These are phyloP conservation scores for Poliocrania exsul DNA, from an alignment of 2,797 vertebrate species.

Conservation along the genomic window DNA sequence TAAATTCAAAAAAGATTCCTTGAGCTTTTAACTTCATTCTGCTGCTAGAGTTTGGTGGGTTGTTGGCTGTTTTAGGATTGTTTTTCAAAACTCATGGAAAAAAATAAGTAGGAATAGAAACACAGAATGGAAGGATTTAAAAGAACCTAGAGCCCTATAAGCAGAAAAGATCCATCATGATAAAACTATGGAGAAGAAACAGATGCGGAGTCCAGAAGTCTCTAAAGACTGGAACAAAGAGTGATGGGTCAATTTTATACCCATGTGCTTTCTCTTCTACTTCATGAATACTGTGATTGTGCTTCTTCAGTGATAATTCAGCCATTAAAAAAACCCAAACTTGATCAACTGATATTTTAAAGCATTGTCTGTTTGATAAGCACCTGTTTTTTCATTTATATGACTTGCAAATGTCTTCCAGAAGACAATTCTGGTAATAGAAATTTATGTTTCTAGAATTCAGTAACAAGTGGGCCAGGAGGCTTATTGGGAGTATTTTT, in stretches of 20 bases:
- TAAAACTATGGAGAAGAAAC: conserved; percentile 54
- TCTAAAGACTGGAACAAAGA: conserved; percentile 40
- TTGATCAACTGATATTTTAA: neutral
- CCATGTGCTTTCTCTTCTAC: conserved; percentile 35
- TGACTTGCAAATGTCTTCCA: conserved; percentile 12
- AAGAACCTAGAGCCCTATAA: conserved; percentile 6
- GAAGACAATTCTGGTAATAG: neutral
- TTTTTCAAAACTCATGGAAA: neutral
- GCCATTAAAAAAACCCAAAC: neutral
- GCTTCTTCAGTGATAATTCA: conserved; percentile 18
- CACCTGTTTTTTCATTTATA: neutral
- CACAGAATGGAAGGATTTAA: conserved; percentile 52
- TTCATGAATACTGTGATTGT: conserved; percentile 29
- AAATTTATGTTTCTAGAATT: conserved; percentile 2
- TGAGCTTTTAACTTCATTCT: neutral
- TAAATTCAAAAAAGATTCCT: neutral
- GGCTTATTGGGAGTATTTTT: conserved; percentile 9
- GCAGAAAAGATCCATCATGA: conserved; percentile 46
- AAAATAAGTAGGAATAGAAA: neutral
- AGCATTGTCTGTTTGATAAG: conserved; percentile 4
- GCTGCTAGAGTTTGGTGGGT: neutral
- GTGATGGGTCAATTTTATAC: conserved; percentile 28
- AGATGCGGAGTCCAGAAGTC: conserved; percentile 38
- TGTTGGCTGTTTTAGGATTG: neutral
- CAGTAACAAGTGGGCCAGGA: neutral